Base-by-base conservation (phyloP, 1,140 invertebrate species). In the Coptotermes formosanus region DNA sequence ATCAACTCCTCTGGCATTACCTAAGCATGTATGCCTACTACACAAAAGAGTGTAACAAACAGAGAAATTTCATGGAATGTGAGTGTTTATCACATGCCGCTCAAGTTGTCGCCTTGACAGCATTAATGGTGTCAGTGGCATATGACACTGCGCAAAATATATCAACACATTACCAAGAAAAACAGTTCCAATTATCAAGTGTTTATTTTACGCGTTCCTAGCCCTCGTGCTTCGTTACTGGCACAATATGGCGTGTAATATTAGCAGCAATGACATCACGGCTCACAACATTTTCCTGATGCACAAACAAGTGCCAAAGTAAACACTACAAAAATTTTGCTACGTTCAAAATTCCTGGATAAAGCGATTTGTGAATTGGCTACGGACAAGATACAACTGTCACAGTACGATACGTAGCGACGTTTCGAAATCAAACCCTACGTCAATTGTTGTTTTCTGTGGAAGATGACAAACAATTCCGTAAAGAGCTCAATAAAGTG, bases 141-240 rank as follows among this genome's bases (percentile, higher is more conserved):
- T 25, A 30, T 75, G 64, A 30, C 64, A 75, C n/a, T 55, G 52
- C 7, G 19, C 14, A 75, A 75, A 11, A 75, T 8, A 64, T 64
- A 19, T 8, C 0, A 75, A 75, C n/a, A 30, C 7, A 75, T 75
- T 30, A 30, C 8, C 25, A 75, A 75, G 64, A 75, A 75, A 75
- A 75, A 75, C 64, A 75, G 64, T 75, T 30, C 64, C n/a, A 75
- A 75, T 75, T 75, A 75, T 75, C 30, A 75, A 75, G 16, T 75
- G 64, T 75, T 75, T 75, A 75, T 8, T 30, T 75, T 75, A 30
- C 30, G 25, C 14, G 64, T 30, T 75, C 9, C n/a, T 30, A 75
- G n/a, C 64, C 4, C 14, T 30, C 25, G 64, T 9, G 30, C n/a
- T 30, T 30, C 25, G 14, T 75, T 75, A 30, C 64, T 75, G 64